These are phyloP conservation scores for Palythoa grandiflora DNA, from an alignment of 92 coral and sea anemone species.

Conservation along the genomic window DNA sequence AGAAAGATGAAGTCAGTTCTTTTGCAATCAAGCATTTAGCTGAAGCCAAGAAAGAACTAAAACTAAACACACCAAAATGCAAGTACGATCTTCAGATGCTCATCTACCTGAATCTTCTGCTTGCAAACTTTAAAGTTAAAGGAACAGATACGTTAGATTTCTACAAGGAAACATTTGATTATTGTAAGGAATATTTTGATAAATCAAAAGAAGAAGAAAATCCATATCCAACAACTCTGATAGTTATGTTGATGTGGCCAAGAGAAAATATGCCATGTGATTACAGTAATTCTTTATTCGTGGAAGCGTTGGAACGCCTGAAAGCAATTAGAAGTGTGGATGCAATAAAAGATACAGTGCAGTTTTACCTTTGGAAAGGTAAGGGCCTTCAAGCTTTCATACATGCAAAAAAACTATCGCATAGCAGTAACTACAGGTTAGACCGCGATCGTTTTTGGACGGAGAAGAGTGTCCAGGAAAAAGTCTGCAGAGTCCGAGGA, in stretches of 20 bases:
- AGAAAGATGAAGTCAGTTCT: background rate
- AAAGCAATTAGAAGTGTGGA: constrained; percentile 5
- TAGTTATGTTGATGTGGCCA: constrained; percentile 43
- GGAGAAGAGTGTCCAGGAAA: constrained; percentile 17
- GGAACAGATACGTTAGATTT: constrained; percentile 12
- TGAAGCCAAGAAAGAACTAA: constrained; percentile 8
- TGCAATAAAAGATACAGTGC: constrained; percentile 10
- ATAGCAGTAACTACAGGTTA: constrained; percentile 32
- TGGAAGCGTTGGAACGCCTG: constrained; percentile 7
- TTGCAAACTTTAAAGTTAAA: constrained; percentile 19
- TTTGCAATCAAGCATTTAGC: constrained; percentile 20
- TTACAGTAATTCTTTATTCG: constrained; percentile 21
- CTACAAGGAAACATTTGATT: constrained; percentile 30
- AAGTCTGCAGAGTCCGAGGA: constrained; percentile 24
- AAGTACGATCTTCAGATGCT: constrained; percentile 27
- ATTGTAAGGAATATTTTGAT: constrained; percentile 39
- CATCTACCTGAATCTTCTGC: constrained; percentile 39
- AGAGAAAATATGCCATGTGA: constrained; percentile 35
- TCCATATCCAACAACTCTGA: constrained; percentile 19
- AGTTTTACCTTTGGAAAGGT: constrained; percentile 42
- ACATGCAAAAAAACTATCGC: constrained; percentile 40
- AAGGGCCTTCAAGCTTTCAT: constrained; percentile 37
- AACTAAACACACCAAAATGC: constrained; percentile 13
- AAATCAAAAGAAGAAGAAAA: background rate
- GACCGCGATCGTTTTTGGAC: constrained; percentile 41